Evolutionary conservation across 2,113 vertebrate species (phyloP), one percentile per base, ranked within the genome.

Genomic region (Alligator sinensis): DNA sequence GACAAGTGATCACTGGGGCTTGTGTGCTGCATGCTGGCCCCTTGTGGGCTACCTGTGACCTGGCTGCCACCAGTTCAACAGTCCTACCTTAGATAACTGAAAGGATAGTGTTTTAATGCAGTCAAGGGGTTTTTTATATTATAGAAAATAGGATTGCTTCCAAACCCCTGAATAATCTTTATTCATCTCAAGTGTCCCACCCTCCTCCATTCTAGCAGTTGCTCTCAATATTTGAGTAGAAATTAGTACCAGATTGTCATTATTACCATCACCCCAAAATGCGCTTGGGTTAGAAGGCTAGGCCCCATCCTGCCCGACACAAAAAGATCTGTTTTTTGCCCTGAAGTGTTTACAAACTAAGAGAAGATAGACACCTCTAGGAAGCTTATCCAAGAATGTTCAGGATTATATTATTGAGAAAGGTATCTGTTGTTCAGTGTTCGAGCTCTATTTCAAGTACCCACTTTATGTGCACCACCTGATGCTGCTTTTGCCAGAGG

Each of bases 371-470:
- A 86, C 17, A 81, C 5, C 3, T 24, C 16, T 28, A 82, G 19
- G 89, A 95, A 74, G 3, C 30, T 87, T 85, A 57, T 85, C n/a
- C 24, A 30, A 21, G 88, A 21, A 83, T 87, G 86, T 90, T 79
- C 1, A 91, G 16, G 1, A 76, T 21, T 90, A 9, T 55, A 9
- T 62, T 54, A 68, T 18, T 80, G 57, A 78, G 25, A 76, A 91
- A 75, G 1, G 47, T 47, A 47, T 47, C 47, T 1, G 4, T 80
- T 94, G 89, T 30, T n/a, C 64, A 2, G 34, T 47, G 47, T 59
- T 34, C 0, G 57, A 57, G 38, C 90, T 78, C 30, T 83, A 4
- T 82, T 93, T 75, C 28, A 87, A 24, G 21, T 4, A 61, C 12
- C 62, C 47, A 25, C 2, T 72, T n/a, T 83, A 3, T 72, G 11